Evolutionary conservation across 1,140 invertebrate species (phyloP), one percentile per base, ranked within the genome.

Genomic region (Uloborus diversus): DNA sequence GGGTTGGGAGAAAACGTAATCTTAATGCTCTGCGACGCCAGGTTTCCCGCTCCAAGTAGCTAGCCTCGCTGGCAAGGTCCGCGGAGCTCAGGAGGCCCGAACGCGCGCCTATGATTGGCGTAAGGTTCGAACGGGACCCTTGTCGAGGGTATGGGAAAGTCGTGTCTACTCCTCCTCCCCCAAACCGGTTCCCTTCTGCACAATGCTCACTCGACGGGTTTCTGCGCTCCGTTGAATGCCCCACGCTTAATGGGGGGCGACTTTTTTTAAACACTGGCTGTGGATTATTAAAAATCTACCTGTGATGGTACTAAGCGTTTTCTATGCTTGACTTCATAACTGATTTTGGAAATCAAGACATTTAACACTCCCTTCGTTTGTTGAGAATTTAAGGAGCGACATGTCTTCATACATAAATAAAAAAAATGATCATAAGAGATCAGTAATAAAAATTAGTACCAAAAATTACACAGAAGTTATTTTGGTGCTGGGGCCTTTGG

Each of bases 141-240:
- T 76, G 57, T 49, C 57, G 57, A 62, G 57, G 73, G 73, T 62
- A 64, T 64, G 73, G 73, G 57, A 76, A 76, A 76, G 57, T 76
- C 73, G 62, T 76, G 73, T 76, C 73, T 76, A 76, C 73, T 76
- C 73, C 73, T 76, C 73, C 73, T 76, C 73, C 73, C 73, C 73
- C 73, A 76, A 76, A 76, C 73, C 73, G 73, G 73, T 76, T 76
- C 73, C 42, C 42, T 35, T 25, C 51, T 47, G 73, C 73, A 78
- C 73, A 78, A 78, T 78, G 73, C 73, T 78, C 73, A 78, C 62
- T 53, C 73, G 73, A 78, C 73, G 73, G 73, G 61, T 78, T 78
- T 70, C 53, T 57, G 68, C 25, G 42, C 71, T 35, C 27, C 73
- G 73, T 78, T 78, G 73, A 78, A 78, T 78, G 61, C 73, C 73